Evolutionary conservation across 1,140 invertebrate genomes (phyloP), one percentile per base, ranked within the genome.

Genomic region (Chymomyza costata): DNA sequence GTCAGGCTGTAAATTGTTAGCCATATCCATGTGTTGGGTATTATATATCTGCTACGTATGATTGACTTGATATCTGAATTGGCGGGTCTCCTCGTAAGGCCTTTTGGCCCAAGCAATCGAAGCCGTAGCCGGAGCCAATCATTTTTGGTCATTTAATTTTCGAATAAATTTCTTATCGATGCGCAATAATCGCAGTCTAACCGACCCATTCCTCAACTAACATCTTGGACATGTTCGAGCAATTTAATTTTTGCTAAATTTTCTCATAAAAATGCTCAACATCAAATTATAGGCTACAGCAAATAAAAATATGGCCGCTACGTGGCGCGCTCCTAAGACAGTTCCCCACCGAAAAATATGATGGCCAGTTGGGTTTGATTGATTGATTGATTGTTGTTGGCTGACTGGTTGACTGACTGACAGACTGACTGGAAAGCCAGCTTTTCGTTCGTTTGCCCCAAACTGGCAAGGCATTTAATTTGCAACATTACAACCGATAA

Each of bases 401-500:
- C 40, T 13, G 41, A 41, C 58, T 47, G 34, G 21, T 10, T 43
- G 38, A 3, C 43, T 40, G 38, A 39, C 8, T 44, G 47, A 15
- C 37, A 54, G 70, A 70, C 70, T 41, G 21, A 25, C 3, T 25
- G 21, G n/a, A n/a, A n/a, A n/a, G n/a, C n/a, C n/a, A n/a, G 8
- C 21, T 34, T 3, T 3, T 34, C 32, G 32, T 34, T 34, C 11
- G 32, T 13, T 38, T 38, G 35, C 35, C 15, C 21, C 35, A 14
- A 38, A 38, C 35, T 38, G 10, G 35, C 14, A 16, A 64, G 73
- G 49, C 73, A 80, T 80, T 80, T 80, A 80, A 80, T 80, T 80
- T 80, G 67, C 74, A 80, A 80, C 73, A 80, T 80, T 80, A 80
- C 73, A 80, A 80, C 73, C 73, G 73, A 80, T 80, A 80, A 80